These are phyloP conservation scores for Shinisaurus crocodilurus DNA, from an alignment of 2,113 vertebrate genomes.

Conservation along the genomic window DNA sequence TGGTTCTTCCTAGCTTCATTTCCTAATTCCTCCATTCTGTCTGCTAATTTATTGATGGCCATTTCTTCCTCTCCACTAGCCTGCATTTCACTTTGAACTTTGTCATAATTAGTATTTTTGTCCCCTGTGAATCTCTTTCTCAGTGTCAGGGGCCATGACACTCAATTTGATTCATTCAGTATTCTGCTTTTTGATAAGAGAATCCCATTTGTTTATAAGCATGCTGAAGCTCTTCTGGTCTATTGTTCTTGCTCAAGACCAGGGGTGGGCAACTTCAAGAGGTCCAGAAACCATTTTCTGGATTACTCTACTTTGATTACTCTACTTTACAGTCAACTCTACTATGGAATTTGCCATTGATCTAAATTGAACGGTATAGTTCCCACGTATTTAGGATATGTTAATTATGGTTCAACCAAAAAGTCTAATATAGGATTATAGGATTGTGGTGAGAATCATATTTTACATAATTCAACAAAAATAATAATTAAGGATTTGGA, in stretches of 20 bases:
- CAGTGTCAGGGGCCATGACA: not conserved
- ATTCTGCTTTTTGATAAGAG: not conserved
- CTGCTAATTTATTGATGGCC: not conserved
- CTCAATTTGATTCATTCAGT: not conserved
- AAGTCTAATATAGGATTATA: not conserved
- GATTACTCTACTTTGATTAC: not conserved
- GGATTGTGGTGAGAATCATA: not conserved
- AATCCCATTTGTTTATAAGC: not conserved
- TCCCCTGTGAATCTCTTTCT: not conserved
- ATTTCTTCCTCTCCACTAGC: not conserved
- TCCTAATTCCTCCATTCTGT: not conserved
- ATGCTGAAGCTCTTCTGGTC: not conserved
- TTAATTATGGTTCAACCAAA: not conserved
- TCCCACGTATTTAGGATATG: not conserved
- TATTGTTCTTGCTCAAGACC: not conserved
- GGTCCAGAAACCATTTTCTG: too few relatives aligned
- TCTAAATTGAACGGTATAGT: not conserved
- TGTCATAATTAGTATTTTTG: not conserved
- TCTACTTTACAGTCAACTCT: not conserved
- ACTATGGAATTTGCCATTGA: not conserved
- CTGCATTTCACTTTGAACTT: not conserved
- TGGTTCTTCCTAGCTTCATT: not conserved
- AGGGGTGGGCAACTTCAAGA: too few relatives aligned
- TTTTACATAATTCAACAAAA: not conserved
- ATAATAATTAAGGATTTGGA: not conserved